A percentile compares a stretch with the other conserved stretches of the same genome.
Evolutionary conservation across 2,888 invertebrate genomes (phyloP).

Genomic region (Lacanobia oleracea): DNA sequence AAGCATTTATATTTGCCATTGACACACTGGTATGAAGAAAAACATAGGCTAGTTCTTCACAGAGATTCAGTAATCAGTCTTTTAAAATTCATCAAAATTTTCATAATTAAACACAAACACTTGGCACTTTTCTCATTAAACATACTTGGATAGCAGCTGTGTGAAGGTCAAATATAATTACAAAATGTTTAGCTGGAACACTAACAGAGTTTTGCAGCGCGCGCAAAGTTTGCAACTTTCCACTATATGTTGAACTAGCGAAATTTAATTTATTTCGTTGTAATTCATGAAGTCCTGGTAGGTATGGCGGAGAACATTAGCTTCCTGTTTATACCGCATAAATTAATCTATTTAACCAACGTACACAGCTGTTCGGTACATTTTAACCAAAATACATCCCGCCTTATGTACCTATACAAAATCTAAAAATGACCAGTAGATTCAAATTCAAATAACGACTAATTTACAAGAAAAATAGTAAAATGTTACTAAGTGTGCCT

Average conservation of each 20-base stretch:
- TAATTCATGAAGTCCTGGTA: conserved; percentile 59
- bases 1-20: too few species aligned
- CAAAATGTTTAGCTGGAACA: conserved; percentile 53
- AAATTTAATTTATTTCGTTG: conserved; percentile 60
- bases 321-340: neutral
- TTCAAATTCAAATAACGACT: too few species aligned
- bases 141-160: conserved; percentile 34
- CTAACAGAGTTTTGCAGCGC: conserved; percentile 58
- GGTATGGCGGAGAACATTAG: conserved; percentile 1
- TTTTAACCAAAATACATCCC: too few species aligned
- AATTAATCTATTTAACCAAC: neutral
- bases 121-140: conserved; percentile 29
- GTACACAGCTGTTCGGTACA: neutral
- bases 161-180: conserved; percentile 62
- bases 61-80: neutral
- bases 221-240: conserved; percentile 57
- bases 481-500: too few species aligned
- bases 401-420: too few species aligned
- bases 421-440: too few species aligned
- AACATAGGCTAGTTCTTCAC: neutral
- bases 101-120: conserved; percentile 28
- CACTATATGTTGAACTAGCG: conserved; percentile 46
- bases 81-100: neutral
- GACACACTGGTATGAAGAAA: too few species aligned
- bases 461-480: too few species aligned